Evolutionary conservation across 2,888 invertebrate genomes (phyloP).

Genomic region (Drosophila paranaensis): DNA sequence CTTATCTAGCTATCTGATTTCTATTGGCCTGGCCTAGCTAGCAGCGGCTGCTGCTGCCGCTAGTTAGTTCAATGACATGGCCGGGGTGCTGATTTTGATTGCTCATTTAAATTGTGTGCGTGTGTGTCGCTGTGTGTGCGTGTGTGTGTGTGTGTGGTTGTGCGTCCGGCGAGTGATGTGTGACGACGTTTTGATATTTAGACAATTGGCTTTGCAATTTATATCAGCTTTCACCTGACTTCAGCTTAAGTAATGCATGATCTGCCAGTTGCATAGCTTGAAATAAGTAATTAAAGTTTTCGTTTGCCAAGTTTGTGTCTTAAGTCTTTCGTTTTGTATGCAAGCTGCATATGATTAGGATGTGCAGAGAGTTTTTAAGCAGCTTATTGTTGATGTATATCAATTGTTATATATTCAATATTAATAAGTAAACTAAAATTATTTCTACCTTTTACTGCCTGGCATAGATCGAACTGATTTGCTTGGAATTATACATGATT

Average conservation of each 20-base stretch:
- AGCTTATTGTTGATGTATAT: background rate
- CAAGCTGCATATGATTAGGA: background rate
- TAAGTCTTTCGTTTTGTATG: constrained; percentile 47
- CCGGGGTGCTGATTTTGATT: constrained; percentile 73
- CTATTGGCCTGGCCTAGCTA: constrained; percentile 11
- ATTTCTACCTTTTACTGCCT: background rate
- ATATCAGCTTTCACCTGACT: constrained; percentile 58
- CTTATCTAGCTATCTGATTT: constrained; percentile 31
- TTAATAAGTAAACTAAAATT: background rate
- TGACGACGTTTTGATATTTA: constrained; percentile 57
- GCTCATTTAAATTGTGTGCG: constrained; percentile 71
- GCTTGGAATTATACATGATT: background rate
- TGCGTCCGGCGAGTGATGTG: constrained; percentile 30
- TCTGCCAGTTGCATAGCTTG: constrained; percentile 29
- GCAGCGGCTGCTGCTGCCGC: background rate
- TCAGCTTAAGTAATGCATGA: constrained; percentile 15
- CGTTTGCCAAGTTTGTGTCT: constrained; percentile 43
- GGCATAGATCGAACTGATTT: background rate
- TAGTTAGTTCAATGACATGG: constrained; percentile 69
- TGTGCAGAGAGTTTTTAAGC: background rate
- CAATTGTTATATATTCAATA: too few relatives aligned
- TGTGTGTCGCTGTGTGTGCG: background rate
- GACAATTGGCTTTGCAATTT: constrained; percentile 62
- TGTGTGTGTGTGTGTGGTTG: background rate
- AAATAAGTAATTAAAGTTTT: constrained; percentile 48